Evolutionary conservation across 2,797 vertebrate genomes (phyloP).

Genomic region (Brachyalestes nurse): DNA sequence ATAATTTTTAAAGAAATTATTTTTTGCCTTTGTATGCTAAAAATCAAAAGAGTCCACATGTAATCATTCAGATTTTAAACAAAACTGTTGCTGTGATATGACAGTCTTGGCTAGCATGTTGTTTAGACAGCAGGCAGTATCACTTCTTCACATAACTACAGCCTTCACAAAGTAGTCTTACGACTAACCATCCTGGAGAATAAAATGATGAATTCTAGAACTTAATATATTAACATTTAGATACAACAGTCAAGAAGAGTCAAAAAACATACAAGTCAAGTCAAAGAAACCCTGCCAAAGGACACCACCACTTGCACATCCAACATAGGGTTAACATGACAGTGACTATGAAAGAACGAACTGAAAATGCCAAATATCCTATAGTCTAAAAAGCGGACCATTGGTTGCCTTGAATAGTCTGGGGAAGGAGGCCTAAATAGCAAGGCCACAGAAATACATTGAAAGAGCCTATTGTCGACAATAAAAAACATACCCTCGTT

Average conservation of each 20-base stretch:
- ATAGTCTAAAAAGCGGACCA: conserved; percentile 67
- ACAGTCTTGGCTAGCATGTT: not conserved
- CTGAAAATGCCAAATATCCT: conserved; percentile 69
- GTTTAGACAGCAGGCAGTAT: not conserved
- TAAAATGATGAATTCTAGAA: not conserved
- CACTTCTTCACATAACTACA: not conserved
- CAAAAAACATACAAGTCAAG: not conserved
- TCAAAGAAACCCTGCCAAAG: not conserved
- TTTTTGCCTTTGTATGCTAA: conserved; percentile 9
- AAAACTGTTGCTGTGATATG: not conserved
- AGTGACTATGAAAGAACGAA: conserved; percentile 70
- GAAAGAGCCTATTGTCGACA: conserved; percentile 80
- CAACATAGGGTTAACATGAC: conserved; percentile 66
- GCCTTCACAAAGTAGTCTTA: not conserved
- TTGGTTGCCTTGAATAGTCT: conserved; percentile 79
- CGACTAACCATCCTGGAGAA: not conserved
- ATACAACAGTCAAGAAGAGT: not conserved
- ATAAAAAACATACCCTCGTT: conserved; percentile 72
- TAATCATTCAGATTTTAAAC: not conserved
- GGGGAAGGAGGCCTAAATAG: conserved; percentile 74
- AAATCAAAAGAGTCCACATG: not conserved
- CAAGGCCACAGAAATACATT: conserved; percentile 76
- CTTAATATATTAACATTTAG: not conserved
- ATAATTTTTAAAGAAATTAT: conserved; percentile 24
- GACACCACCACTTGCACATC: not conserved